Evolutionary conservation across 1,140 invertebrate species (phyloP).

Genomic region (Drosophila ironensis): DNA sequence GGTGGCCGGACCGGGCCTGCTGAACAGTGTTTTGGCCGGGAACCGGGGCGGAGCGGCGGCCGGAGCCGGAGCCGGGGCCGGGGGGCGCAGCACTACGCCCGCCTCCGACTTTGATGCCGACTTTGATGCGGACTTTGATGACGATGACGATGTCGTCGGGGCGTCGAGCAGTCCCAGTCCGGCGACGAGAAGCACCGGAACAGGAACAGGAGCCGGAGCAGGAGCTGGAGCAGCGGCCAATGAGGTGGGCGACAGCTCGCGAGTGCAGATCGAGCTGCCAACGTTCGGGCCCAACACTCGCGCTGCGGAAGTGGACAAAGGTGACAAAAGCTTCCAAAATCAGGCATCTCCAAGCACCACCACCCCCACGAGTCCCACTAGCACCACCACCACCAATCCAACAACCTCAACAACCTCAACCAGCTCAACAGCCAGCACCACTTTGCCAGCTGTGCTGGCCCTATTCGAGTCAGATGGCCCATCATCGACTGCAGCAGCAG

Average conservation of each 20-base stretch:
- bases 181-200: slow-evolving; percentile 3
- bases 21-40: slow-evolving; percentile 80
- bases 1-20: slow-evolving; percentile 86
- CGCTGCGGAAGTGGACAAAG: slow-evolving; percentile 45
- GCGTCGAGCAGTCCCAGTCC: slow-evolving; percentile 10
- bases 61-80: slow-evolving; percentile 33
- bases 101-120: slow-evolving; percentile 65
- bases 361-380: slow-evolving; percentile 26
- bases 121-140: slow-evolving; percentile 66
- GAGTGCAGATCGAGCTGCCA: slow-evolving; percentile 82
- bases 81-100: slow-evolving; percentile 47
- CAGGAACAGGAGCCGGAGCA: too few species aligned
- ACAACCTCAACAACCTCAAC: slow-evolving; percentile 21
- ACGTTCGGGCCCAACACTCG: slow-evolving; percentile 82
- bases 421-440: slow-evolving; percentile 21
- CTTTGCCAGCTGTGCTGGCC: not conserved
- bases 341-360: slow-evolving; percentile 22
- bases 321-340: slow-evolving; percentile 41
- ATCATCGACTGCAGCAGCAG: slow-evolving; percentile 22
- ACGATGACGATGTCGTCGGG: slow-evolving; percentile 47
- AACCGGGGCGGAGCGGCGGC: slow-evolving; percentile 55
- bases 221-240: slow-evolving; percentile 9
- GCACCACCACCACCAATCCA: slow-evolving; percentile 22
- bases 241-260: slow-evolving; percentile 39
- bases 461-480: slow-evolving; percentile 30